These are phyloP conservation scores for Diadophis punctatus DNA, from an alignment of 2,113 vertebrate species.

Conservation along the genomic window DNA sequence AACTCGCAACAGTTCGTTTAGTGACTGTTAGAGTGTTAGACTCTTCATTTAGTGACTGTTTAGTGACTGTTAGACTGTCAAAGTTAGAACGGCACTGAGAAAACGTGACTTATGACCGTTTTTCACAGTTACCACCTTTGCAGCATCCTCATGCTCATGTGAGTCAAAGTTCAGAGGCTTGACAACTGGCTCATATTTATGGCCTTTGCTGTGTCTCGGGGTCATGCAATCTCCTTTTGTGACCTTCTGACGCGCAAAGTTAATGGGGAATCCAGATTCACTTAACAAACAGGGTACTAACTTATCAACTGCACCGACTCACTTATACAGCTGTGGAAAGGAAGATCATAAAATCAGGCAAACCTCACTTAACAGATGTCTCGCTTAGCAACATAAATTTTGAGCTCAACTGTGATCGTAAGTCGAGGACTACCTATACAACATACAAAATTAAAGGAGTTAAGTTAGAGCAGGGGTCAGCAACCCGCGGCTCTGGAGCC, in stretches of 20 bases:
- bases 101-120: neutral
- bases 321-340: neutral
- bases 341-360: neutral
- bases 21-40: no score
- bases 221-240: neutral
- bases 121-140: neutral
- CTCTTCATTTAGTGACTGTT: neutral
- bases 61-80: no score
- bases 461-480: no score
- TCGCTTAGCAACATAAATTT: neutral
- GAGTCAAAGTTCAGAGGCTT: neutral
- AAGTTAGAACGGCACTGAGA: neutral
- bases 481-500: no score
- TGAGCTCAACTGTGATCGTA: neutral
- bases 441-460: no score
- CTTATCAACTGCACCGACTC: neutral
- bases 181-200: neutral
- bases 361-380: neutral
- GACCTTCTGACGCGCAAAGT: neutral
- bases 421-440: neutral
- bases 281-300: neutral
- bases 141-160: neutral
- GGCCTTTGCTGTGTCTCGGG: neutral
- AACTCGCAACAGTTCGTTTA: neutral
- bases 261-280: neutral